phyloP scores from a whole-genome alignment of 23 tunicate species.

The Trididemnum nubilum region DNA sequence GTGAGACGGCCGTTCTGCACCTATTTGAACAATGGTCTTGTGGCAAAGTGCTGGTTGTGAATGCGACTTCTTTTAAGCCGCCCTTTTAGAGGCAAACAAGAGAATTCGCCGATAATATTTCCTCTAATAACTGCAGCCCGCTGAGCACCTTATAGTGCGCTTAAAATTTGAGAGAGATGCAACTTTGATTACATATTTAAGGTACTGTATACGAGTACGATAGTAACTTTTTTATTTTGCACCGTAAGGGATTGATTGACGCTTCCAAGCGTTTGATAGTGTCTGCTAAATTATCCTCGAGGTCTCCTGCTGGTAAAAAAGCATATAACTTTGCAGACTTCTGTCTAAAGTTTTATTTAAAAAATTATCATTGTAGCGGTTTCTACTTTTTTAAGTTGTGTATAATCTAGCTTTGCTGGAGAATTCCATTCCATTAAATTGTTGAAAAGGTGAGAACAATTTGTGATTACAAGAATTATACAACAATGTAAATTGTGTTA shows the following conservation, averaged over 20 bases:
- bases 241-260: not conserved
- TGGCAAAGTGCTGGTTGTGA: not conserved
- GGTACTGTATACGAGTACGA: not conserved
- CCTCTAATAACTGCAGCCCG: slow-evolving; percentile 16
- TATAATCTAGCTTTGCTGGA: not conserved
- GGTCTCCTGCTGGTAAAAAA: too few relatives aligned
- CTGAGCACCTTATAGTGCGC: slow-evolving; percentile 17
- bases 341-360: not conserved
- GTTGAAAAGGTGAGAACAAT: slow-evolving; percentile 9
- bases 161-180: slow-evolving; percentile 18
- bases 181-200: too few relatives aligned
- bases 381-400: not conserved
- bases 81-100: slow-evolving; percentile 6
- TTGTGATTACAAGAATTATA: not conserved
- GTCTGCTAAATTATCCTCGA: not conserved
- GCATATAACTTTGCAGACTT: slow-evolving; percentile 5
- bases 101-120: slow-evolving; percentile 6
- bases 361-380: not conserved
- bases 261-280: not conserved
- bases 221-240: slow-evolving; percentile 17
- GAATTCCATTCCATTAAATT: not conserved
- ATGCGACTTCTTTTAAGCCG: slow-evolving; percentile 21
- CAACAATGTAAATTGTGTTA: not conserved
- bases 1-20: slow-evolving; percentile 20
- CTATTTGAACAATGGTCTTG: slow-evolving; percentile 23